Evolutionary conservation across 2,797 vertebrate species (phyloP).

Genomic region (Anisognathus igniventris): DNA sequence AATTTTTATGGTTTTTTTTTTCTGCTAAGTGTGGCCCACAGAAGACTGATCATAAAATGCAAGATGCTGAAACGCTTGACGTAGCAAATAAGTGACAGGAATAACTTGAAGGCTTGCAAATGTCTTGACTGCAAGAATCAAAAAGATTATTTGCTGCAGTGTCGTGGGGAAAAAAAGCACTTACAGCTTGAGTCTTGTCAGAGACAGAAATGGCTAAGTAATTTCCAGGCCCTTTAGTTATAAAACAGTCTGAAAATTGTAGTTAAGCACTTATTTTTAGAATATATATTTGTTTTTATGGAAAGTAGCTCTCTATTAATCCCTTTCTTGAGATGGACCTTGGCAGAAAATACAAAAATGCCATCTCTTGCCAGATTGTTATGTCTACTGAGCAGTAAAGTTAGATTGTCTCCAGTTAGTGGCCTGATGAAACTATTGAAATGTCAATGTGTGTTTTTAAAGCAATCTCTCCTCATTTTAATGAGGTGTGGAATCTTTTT

Average conservation of each 20-base stretch:
- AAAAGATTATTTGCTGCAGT: not conserved
- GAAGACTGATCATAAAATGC: not conserved
- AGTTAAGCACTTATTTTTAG: not conserved
- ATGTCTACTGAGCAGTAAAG: not conserved
- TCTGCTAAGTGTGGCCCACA: not conserved
- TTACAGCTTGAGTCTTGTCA: not conserved
- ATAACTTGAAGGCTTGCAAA: not conserved
- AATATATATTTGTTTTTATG: not conserved
- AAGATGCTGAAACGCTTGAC: not conserved
- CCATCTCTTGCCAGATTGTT: not conserved
- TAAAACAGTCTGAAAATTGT: not conserved
- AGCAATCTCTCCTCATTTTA: not conserved
- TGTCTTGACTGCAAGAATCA: not conserved
- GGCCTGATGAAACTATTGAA: not conserved
- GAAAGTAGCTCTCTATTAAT: not conserved
- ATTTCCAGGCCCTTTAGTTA: not conserved
- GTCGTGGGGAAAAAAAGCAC: not conserved
- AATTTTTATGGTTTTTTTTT: rapidly evolving
- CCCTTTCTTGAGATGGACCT: not conserved
- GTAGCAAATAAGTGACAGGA: not conserved
- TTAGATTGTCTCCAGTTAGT: not conserved
- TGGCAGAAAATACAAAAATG: not conserved
- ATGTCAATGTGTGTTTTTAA: not conserved
- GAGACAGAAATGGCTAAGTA: not conserved
- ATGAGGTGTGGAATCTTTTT: not conserved